These are phyloP conservation scores for Ruditapes philippinarum DNA, from an alignment of 1,140 invertebrate species.

Conservation along the genomic window DNA sequence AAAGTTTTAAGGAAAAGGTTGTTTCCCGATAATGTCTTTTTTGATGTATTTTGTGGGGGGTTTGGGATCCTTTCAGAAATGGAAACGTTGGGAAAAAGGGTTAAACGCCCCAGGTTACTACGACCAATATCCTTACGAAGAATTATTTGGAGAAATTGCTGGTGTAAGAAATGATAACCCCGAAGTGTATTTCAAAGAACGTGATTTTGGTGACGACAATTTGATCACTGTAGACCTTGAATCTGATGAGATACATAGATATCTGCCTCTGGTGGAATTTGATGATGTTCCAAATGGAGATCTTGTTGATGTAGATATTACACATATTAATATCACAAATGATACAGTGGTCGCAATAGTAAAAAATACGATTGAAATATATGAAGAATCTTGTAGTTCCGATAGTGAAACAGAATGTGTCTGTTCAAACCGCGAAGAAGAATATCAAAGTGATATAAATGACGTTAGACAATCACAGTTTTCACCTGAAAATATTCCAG, in stretches of 20 bases:
- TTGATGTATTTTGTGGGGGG: not conserved
- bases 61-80: not conserved
- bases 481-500: too few relatives aligned
- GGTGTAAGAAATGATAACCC: not conserved
- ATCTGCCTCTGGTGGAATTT: not conserved
- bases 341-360: not conserved
- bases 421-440: too few relatives aligned
- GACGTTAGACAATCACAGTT: too few relatives aligned
- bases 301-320: not conserved
- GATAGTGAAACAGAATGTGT: too few relatives aligned
- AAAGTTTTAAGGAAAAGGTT: not conserved
- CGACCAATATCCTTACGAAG: not conserved
- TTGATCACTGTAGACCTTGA: not conserved
- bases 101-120: not conserved
- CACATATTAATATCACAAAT: not conserved
- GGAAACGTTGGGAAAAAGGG: not conserved
- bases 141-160: not conserved
- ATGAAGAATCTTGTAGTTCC: not conserved
- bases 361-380: not conserved
- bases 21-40: not conserved
- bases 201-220: not conserved
- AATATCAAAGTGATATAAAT: too few relatives aligned
- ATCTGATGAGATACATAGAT: too few relatives aligned
- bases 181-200: not conserved
- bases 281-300: not conserved